Base-by-base conservation (phyloP, 2,113 vertebrate species). In the Odobenus rosmarus region DNA sequence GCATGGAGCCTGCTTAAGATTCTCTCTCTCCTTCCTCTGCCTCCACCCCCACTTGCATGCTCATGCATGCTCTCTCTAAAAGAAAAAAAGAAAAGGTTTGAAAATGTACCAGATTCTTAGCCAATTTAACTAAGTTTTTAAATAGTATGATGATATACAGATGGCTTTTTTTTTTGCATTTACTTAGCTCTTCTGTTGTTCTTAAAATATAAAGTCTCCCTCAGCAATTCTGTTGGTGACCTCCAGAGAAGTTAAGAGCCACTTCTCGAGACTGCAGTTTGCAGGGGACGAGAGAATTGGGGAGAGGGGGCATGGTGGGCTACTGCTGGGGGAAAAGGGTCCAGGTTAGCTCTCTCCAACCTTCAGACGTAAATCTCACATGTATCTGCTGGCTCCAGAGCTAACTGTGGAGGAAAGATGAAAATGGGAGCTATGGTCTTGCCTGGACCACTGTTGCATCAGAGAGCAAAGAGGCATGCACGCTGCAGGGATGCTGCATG, bases 161-260 rank as follows among this genome's bases (percentile, higher is more conserved):
- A 76, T 39, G 31, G 46, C 36, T 71, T 71, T 69, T 69, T n/a
- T 76, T 77, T 94, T 94, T 81, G 18, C 23, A 92, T 86, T 92
- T 69, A 42, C n/a, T 91, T 88, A 92, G 53, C 55, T 89, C n/a
- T 93, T 88, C 51, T 19, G 74, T 74, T 82, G 16, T 57, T 88
- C 42, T 89, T 88, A 85, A 88, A 77, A 53, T 69, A 31, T 62
- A 49, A 86, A 94, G 64, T 46, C 33, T 61, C 80, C 9, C 62
- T 74, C 28, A 81, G 46, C 21, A 77, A 62, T 51, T 92, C 15
- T 8, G 21, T n/a, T 72, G 5, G 26, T n/a, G 28, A 62, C 74
- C 49, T 81, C 33, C 26, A 42, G 67, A 86, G 19, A 89, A 69
- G 28, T 46, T 69, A 72, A 83, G 36, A 19, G 49, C 42, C 46